Base-by-base conservation (phyloP, 2,888 invertebrate species). In the Xestoiulus laeticollis region DNA sequence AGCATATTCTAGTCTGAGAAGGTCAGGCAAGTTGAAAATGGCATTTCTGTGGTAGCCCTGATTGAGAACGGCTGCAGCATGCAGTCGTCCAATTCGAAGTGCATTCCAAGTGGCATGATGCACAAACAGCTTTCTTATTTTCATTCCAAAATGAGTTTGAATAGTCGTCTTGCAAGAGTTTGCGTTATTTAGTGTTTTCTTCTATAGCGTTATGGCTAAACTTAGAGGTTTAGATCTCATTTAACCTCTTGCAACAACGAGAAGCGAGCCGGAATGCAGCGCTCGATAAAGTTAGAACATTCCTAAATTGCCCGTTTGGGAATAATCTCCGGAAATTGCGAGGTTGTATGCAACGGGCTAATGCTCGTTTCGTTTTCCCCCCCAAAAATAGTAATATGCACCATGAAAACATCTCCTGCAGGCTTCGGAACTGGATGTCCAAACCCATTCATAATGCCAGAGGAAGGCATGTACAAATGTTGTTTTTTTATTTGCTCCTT, bases 251-350 rank as follows among this genome's bases (percentile, higher is more conserved):
- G 26, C 59, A 26, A 26, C 26, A 68, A 10, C 26, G 68, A 68
- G 68, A 22, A 68, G 6, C 22, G 8, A 5, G 4, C 26, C 68
- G 68, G 19, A 8, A 68, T 8, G 10, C 5, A 5, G 1, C 68
- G 68, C 68, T 68, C 68, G 19, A 68, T 68, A 68, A 68, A 68
- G 68, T 68, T 68, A 26, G 68, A 68, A 68, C 68, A 68, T 68
- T 68, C 68, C 68, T 68, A 68, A 68, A 68, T 68, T 19, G 68
- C 68, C 68, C 68, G 68, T 68, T 68, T 68, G 68, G 68, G 68
- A 68, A 68, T 68, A 68, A 68, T 68, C 68, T 68, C 68, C 22
- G 26, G 68, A 68, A 68, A 68, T 68, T 68, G 68, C 68, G 26
- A 68, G 68, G n/a, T 68, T 68, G 53, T 68, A 68, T 68, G 68